Evolutionary conservation across 2,113 vertebrate genomes (phyloP).

Genomic region (Dunckerocampus dactyliophorus): DNA sequence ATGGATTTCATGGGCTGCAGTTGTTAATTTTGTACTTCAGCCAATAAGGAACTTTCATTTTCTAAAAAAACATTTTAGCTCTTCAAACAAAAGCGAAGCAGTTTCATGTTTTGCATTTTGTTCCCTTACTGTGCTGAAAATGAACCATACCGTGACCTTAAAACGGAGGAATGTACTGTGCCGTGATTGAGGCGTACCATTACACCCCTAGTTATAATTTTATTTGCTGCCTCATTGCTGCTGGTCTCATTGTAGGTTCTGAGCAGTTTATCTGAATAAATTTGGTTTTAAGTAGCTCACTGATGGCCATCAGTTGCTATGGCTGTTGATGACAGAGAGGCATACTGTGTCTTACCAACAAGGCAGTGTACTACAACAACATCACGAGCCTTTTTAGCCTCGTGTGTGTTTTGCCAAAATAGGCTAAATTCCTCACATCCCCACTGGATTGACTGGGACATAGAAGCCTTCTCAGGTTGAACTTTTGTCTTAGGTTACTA

Average conservation of each 20-base stretch:
- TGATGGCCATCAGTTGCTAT: constrained; percentile 39
- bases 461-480: no score
- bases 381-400: neutral
- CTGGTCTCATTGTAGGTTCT: constrained; percentile 6
- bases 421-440: neutral
- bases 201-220: no score
- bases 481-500: neutral
- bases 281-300: constrained; percentile 17
- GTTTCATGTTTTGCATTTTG: no score
- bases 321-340: constrained; percentile 26
- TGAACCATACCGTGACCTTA: no score
- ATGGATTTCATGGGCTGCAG: no score
- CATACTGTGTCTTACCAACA: constrained; percentile 12
- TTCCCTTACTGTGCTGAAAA: no score
- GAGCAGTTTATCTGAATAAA: constrained; percentile 31
- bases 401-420: neutral
- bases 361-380: neutral
- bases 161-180: no score
- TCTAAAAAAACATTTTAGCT: no score
- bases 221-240: neutral
- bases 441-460: neutral
- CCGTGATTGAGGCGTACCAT: no score
- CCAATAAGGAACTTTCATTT: no score
- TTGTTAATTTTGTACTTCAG: no score
- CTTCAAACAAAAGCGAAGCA: no score